A percentile compares a stretch with the other conserved stretches of the same genome.
phyloP scores from a whole-genome alignment of 2,797 vertebrate species.

The Macrochelys suwanniensis region DNA sequence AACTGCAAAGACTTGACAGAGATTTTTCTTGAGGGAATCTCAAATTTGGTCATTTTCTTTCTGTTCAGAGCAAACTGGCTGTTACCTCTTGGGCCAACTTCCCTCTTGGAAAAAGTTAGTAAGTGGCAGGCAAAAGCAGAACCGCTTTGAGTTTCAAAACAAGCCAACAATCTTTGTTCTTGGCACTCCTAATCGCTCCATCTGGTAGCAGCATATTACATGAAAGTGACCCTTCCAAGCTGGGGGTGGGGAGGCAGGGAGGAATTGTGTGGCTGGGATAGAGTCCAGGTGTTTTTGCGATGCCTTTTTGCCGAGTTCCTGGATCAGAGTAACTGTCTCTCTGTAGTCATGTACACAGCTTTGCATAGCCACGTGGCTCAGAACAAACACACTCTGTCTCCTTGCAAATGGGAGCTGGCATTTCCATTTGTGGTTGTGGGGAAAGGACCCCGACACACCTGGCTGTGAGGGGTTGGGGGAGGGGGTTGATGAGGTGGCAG shows the following conservation, averaged over 20 bases:
- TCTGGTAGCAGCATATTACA: constrained; percentile 23
- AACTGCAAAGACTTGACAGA: neutral
- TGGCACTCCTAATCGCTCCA: constrained; percentile 23
- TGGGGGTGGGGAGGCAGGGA: neutral
- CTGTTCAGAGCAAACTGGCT: fast-evolving
- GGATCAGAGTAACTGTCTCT: neutral
- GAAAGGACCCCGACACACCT: fast-evolving
- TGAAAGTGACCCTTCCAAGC: neutral
- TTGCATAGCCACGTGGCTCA: fast-evolving
- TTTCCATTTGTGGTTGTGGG: fast-evolving
- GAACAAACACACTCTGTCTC: neutral
- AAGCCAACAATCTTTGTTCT: constrained; percentile 12
- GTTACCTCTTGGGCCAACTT: neutral
- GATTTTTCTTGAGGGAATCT: neutral
- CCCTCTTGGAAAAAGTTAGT: constrained; percentile 34
- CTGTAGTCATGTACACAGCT: neutral
- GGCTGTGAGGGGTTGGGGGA: neutral
- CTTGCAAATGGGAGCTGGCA: fast-evolving
- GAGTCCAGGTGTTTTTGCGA: constrained; percentile 44
- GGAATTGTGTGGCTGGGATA: constrained; percentile 31
- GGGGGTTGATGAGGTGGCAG: neutral
- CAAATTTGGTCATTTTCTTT: neutral
- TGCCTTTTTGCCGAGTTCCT: neutral
- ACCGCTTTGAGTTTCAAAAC: neutral
- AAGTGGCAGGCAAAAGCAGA: neutral